Percentiles rank a stretch among this genome's conserved stretches.
Evolutionary conservation across 1,140 invertebrate genomes (phyloP).

Genomic region (Zophobas morio): DNA sequence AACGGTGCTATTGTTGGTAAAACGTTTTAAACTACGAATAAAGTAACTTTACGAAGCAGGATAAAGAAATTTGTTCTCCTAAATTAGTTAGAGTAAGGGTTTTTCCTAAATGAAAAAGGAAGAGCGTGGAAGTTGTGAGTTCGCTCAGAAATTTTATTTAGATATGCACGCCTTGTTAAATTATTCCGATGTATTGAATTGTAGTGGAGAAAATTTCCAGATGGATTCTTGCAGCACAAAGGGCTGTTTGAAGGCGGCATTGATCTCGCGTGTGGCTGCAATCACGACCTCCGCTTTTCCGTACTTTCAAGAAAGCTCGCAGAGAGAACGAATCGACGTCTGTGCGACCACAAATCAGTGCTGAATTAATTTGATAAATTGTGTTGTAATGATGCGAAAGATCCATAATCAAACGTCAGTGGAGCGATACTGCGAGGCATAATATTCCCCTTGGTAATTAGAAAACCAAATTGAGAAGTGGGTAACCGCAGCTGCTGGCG

Average conservation of each 20-base stretch:
- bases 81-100: slow-evolving; percentile 22
- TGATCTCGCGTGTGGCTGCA: slow-evolving; percentile 51
- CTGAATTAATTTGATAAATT: slow-evolving; percentile 31
- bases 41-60: background rate
- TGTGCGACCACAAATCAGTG: background rate
- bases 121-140: slow-evolving; percentile 31
- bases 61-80: background rate
- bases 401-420: slow-evolving; percentile 20
- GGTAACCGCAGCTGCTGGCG: slow-evolving; percentile 45
- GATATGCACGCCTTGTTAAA: slow-evolving; percentile 57
- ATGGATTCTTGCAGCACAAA: slow-evolving; percentile 49
- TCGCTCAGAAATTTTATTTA: slow-evolving; percentile 51
- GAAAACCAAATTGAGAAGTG: slow-evolving; percentile 51
- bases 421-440: slow-evolving; percentile 16
- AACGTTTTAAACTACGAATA: background rate
- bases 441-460: slow-evolving; percentile 49
- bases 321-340: slow-evolving; percentile 13
- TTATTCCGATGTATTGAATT: slow-evolving; percentile 59
- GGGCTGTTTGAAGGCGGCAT: slow-evolving; percentile 44
- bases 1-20: no score
- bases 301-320: background rate
- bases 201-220: slow-evolving; percentile 54
- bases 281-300: slow-evolving; percentile 34
- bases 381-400: slow-evolving; percentile 21
- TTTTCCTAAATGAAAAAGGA: slow-evolving; percentile 27